Percentiles rank a stretch among this genome's conserved stretches.
Evolutionary conservation across 2,888 invertebrate species (phyloP).

Genomic region (Ryuthela nishihirai): DNA sequence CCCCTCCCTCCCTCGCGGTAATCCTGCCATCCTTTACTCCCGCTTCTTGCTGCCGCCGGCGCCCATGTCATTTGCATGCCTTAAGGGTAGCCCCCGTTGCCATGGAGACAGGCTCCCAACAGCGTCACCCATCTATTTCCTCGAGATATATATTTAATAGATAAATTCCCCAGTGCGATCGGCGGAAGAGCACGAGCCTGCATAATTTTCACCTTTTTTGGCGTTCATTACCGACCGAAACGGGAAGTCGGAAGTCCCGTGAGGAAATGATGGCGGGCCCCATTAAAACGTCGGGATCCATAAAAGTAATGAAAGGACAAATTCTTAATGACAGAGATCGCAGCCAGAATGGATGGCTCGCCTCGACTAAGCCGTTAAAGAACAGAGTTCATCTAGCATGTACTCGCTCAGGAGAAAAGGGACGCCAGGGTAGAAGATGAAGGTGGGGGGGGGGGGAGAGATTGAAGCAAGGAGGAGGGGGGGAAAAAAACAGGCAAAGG

Average conservation of each 20-base stretch:
- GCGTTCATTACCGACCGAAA: no score
- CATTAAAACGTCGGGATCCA: no score
- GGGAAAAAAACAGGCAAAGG: background rate
- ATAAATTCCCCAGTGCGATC: constrained; percentile 32
- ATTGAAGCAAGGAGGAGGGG: constrained; percentile 2
- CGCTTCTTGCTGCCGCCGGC: constrained; percentile 1
- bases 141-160: constrained; percentile 39
- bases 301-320: no score
- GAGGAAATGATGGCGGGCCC: no score
- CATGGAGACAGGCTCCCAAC: constrained; percentile 31
- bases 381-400: no score
- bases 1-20: constrained; percentile 24
- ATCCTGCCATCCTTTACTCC: constrained; percentile 37
- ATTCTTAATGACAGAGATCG: no score
- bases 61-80: constrained; percentile 39
- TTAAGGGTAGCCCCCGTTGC: constrained; percentile 16
- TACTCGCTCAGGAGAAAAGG: no score
- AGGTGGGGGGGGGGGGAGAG: constrained; percentile 13
- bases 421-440: constrained; percentile 16
- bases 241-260: no score
- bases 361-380: no score
- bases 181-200: constrained; percentile 30
- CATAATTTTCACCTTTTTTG: no score
- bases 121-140: constrained; percentile 39
- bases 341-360: no score